A percentile compares a stretch with the other conserved stretches of the same genome.
These are phyloP conservation scores for Prionailurus viverrinus DNA, from an alignment of 2,113 vertebrate genomes.

Conservation along the genomic window DNA sequence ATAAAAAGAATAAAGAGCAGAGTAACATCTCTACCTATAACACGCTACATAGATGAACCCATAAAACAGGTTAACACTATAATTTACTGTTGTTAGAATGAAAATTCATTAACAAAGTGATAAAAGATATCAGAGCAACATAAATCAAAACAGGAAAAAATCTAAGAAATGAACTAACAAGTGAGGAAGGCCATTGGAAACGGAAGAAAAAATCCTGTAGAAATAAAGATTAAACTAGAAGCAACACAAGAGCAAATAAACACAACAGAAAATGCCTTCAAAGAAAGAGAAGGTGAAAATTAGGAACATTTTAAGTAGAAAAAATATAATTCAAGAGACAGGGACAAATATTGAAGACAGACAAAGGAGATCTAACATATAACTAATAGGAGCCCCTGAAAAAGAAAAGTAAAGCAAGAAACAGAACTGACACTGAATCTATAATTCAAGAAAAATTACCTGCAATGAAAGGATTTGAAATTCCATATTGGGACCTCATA, in stretches of 20 bases:
- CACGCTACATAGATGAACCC: background rate
- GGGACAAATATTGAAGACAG: background rate
- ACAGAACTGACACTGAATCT: background rate
- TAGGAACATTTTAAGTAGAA: constrained; percentile 4
- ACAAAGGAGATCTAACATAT: constrained; percentile 45
- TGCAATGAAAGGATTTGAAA: background rate
- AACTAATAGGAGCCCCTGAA: background rate
- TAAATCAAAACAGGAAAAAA: constrained; percentile 8
- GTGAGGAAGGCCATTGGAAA: background rate
- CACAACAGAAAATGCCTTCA: background rate
- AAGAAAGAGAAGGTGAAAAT: background rate
- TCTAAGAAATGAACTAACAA: background rate
- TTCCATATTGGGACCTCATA: background rate
- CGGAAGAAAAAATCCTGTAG: background rate
- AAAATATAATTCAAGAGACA: constrained; percentile 13
- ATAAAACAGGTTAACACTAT: background rate
- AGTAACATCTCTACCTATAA: background rate
- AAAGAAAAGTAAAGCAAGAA: background rate
- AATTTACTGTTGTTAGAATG: background rate
- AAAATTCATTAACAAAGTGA: background rate
- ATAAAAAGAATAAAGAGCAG: background rate
- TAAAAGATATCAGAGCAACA: background rate
- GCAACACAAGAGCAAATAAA: background rate
- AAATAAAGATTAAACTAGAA: constrained; percentile 20
- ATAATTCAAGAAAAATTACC: background rate